Base-by-base conservation (phyloP, 2,797 vertebrate genomes). In the Lateolabrax maculatus region DNA sequence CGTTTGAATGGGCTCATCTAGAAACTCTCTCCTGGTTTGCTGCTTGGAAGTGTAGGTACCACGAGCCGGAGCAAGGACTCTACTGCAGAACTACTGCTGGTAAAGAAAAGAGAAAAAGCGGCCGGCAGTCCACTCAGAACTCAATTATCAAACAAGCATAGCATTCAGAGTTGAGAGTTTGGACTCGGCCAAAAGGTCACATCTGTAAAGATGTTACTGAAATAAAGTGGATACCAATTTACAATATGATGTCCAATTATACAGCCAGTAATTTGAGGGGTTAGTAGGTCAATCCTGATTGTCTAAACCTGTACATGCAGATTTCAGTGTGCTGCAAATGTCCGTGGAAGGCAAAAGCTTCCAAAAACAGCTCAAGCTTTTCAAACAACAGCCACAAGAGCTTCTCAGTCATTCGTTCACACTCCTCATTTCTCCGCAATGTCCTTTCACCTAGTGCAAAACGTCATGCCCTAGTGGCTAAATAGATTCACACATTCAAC, bases 371-470 rank as follows among this genome's bases (percentile, higher is more conserved):
- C 37, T 36, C 27, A 46, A 41, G 6, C 36, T 36, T 52, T 25
- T 51, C 48, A 39, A 61, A 41, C 21, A 37, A 15, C 52, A 46
- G 16, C 39, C 27, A 46, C 41, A 79, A 43, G 27, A 64, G 15
- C 73, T 31, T 55, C 55, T 67, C 27, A 44, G 25, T 66, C 55
- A 51, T 46, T 55, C 21, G 39, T 71, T 75, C 58, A 41, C 48
- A 37, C 21, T 16, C n/a, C 43, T 34, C 19, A 76, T 85, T 84
- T 61, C 52, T 18, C 57, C 57, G 61, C 57, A 75, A 37, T 84
- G 67, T 76, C 52, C 65, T 61, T 39, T 64, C 69, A 81, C 53
- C 18, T 34, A 15, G n/a, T 44, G 25, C 53, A 52, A 66, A 69
- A 64, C 44, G 49, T 55, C 18, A 29, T 18, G 27, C 63, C 43